phyloP scores from a whole-genome alignment of 2,888 invertebrate species.

The Troglohyphantes excavatus region DNA sequence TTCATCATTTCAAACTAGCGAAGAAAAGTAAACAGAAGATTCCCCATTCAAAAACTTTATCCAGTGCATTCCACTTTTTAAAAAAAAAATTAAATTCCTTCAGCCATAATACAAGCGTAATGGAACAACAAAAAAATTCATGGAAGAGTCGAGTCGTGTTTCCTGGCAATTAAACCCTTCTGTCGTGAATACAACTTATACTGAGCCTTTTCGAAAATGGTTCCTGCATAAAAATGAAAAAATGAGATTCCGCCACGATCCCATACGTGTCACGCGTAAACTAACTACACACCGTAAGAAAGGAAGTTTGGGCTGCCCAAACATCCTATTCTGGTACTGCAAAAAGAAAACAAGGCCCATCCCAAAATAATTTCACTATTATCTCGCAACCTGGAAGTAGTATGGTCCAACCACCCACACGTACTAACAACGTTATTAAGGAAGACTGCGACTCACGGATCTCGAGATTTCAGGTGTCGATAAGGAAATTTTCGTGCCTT shows the following conservation, averaged over 20 bases:
- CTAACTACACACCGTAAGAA: constrained; percentile 5
- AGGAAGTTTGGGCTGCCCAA: constrained; percentile 16
- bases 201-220: constrained; percentile 15
- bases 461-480: constrained; percentile 57
- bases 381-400: constrained; percentile 57
- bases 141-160: constrained; percentile 12
- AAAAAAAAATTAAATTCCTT: too few species aligned
- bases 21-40: neutral
- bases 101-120: neutral
- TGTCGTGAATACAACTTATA: constrained; percentile 30
- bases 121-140: neutral
- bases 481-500: constrained; percentile 70
- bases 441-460: constrained; percentile 55
- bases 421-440: constrained; percentile 42
- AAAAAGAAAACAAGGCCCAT: constrained; percentile 36
- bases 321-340: constrained; percentile 35
- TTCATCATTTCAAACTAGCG: too few species aligned
- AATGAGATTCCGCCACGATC: constrained; percentile 7
- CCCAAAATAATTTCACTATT: constrained; percentile 61
- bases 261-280: constrained; percentile 1
- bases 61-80: neutral
- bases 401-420: constrained; percentile 54
- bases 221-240: neutral
- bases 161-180: constrained; percentile 33
- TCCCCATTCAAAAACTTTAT: neutral